Conservation (phyloP, 2,888 invertebrate species). For the Spodoptera littoralis region DNA sequence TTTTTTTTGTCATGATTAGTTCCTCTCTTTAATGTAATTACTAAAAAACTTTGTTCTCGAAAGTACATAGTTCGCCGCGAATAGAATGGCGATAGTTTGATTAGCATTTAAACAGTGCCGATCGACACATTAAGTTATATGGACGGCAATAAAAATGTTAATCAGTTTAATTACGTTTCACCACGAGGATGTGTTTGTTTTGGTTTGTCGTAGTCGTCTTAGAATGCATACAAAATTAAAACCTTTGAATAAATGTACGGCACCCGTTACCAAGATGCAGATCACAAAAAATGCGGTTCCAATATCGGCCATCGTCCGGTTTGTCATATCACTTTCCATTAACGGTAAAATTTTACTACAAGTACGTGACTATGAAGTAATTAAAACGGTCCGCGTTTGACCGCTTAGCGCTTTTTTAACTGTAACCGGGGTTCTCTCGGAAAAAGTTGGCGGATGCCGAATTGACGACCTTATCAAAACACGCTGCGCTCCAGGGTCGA, state of each 20-base stretch:
- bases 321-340: conserved; percentile 82
- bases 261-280: conserved; percentile 18
- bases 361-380: conserved; percentile 83
- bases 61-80: conserved; percentile 48
- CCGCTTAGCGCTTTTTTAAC: conserved; percentile 78
- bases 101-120: conserved; percentile 63
- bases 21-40: background rate
- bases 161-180: conserved; percentile 54
- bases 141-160: conserved; percentile 57
- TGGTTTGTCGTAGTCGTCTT: conserved; percentile 35
- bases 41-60: conserved; percentile 38
- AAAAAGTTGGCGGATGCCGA: conserved; percentile 76
- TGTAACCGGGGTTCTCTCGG: conserved; percentile 75
- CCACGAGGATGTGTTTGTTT: conserved; percentile 58
- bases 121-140: conserved; percentile 54
- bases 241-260: conserved; percentile 2
- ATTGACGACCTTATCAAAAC: conserved; percentile 84
- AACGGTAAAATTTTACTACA: conserved; percentile 83
- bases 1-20: background rate
- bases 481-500: conserved; percentile 69
- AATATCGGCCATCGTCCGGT: conserved; percentile 66
- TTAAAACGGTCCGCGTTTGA: conserved; percentile 84
- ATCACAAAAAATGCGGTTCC: conserved; percentile 51
- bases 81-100: conserved; percentile 62
- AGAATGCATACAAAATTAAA: conserved; percentile 7